Conservation (phyloP, 2,113 vertebrate genomes). For the human (Homo sapiens) region DNA sequence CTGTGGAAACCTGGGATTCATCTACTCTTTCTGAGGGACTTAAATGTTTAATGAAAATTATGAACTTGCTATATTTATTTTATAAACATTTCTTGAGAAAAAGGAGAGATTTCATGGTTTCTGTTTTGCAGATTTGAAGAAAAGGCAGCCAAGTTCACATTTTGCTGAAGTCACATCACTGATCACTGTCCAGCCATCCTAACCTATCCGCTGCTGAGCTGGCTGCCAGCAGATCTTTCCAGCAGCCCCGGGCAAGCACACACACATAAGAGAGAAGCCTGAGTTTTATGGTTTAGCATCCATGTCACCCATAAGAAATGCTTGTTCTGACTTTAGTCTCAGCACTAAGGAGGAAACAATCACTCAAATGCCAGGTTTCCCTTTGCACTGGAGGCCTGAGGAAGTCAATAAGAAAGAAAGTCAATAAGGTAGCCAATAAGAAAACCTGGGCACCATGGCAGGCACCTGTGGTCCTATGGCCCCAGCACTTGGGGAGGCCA, state of each 20-base stretch:
- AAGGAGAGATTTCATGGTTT: neutral
- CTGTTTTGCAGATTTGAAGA: neutral
- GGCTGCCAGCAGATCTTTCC: neutral
- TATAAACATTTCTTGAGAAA: neutral
- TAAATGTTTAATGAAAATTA: rapidly evolving
- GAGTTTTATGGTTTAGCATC: too few species aligned
- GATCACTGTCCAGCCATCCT: rapidly evolving
- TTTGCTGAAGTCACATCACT: neutral
- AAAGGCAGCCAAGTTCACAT: neutral
- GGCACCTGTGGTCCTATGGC: too few species aligned
- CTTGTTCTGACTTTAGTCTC: too few species aligned
- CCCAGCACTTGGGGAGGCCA: too few species aligned
- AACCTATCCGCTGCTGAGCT: rapidly evolving
- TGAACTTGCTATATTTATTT: too few species aligned
- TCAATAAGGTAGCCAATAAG: too few species aligned
- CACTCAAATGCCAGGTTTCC: neutral
- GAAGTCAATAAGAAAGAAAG: neutral
- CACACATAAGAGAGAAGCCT: neutral
- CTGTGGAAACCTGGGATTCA: neutral
- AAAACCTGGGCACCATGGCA: too few species aligned
- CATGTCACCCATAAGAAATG: too few species aligned
- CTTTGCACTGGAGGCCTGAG: neutral
- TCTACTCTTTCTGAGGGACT: rapidly evolving
- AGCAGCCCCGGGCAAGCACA: too few species aligned
- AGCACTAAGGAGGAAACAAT: too few species aligned